A percentile compares a stretch with the other conserved stretches of the same genome.
phyloP scores from a whole-genome alignment of 2,888 invertebrate genomes.

The Dendrolimus pini region DNA sequence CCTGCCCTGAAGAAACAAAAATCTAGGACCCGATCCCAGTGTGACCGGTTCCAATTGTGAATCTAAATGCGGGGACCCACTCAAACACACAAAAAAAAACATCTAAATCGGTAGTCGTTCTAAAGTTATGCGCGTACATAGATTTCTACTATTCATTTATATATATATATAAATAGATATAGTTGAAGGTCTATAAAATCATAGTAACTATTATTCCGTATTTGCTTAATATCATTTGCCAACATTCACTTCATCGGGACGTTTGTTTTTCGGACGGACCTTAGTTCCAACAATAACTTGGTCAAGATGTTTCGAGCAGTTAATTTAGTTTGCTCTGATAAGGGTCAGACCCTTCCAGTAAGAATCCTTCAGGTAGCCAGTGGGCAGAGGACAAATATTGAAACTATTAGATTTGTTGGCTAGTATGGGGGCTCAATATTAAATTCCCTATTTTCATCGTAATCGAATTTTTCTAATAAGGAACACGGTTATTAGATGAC shows the following conservation, averaged over 20 bases:
- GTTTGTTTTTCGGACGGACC: slow-evolving; percentile 64
- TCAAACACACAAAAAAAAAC: too few species aligned
- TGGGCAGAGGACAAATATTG: slow-evolving; percentile 22
- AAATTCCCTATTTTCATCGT: neutral
- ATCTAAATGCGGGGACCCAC: too few species aligned
- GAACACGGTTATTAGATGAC: too few species aligned
- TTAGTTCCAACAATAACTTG: slow-evolving; percentile 58
- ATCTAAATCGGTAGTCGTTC: too few species aligned
- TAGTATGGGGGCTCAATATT: neutral
- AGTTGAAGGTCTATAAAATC: too few species aligned
- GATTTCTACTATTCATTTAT: too few species aligned
- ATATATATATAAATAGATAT: too few species aligned
- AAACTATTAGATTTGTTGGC: slow-evolving; percentile 6
- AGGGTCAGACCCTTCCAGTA: slow-evolving; percentile 59
- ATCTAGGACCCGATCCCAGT: too few species aligned
- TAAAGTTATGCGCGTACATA: too few species aligned
- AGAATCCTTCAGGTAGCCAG: slow-evolving; percentile 57
- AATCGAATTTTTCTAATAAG: too few species aligned
- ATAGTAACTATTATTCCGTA: neutral
- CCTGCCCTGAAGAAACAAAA: too few species aligned
- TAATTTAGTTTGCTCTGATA: slow-evolving; percentile 73
- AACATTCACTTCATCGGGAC: slow-evolving; percentile 3
- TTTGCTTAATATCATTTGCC: neutral
- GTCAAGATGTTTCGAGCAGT: slow-evolving; percentile 71
- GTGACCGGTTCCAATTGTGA: too few species aligned